Base-by-base conservation (phyloP, 2,888 invertebrate species). In the Agrochola litura region DNA sequence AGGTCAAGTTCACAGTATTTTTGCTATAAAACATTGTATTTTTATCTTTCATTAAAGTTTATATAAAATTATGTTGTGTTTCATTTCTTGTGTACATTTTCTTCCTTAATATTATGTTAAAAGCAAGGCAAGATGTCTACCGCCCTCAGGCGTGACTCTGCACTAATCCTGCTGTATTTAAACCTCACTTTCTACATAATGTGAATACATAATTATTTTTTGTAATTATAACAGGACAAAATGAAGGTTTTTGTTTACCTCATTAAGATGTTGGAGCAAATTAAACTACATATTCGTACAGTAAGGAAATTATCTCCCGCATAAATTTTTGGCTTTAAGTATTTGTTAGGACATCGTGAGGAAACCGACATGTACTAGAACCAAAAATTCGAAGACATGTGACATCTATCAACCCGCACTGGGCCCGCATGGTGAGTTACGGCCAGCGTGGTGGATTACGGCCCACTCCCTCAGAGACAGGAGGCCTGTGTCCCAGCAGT, bases 71-170 rank as follows among this genome's bases (percentile, higher is more conserved):
- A 61, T 60, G 16, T 56, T 25, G 14, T 22, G 73, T 69, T 56
- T 67, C 43, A 75, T 76, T 77, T 76, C 46, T 46, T 52, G 43
- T 65, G 43, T 69, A 70, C 66, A 25, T 75, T 81, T 83, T 68
- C 71, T 61, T 67, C 41, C 58, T 22, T 73, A 73, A 75, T 79
- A 71, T 79, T 78, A 83, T 84, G 80, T 76, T 83, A 87, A 86
- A 86, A 83, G 68, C 68, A 77, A 72, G 69, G 25, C 81, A 81
- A 79, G 69, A 72, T 73, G 77, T 49, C 74, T 71, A 52, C 66
- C 60, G 30, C 54, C 56, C 80, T 80, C 72, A 77, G 37, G 77
- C 91, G 91, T 92, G 91, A 86, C 91, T 79, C 6, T 75, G 91
- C 92, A 92, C 86, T 87, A 89, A 90, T 84, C 76, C 67, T 22